Evolutionary conservation across 64 coral and sea anemone genomes (phyloP).

Genomic region (Anthopleura sola): DNA sequence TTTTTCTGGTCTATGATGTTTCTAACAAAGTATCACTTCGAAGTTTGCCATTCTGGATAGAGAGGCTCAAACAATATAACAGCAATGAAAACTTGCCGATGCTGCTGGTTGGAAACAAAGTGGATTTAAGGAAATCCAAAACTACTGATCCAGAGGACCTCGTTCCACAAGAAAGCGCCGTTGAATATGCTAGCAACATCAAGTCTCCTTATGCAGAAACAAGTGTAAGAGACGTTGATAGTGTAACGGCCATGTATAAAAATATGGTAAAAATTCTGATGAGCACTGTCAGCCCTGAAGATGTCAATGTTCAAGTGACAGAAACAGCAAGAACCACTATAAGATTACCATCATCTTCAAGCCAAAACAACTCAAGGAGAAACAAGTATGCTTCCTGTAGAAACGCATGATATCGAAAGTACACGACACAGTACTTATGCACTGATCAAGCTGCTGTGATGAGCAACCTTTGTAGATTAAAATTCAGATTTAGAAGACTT

Average conservation of each 20-base stretch:
- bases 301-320: not conserved
- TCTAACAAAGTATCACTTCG: not conserved
- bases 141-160: not conserved
- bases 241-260: not conserved
- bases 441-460: no score
- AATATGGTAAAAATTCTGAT: not conserved
- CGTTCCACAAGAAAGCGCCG: not conserved
- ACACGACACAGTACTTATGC: no score
- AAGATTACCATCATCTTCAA: not conserved
- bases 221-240: not conserved
- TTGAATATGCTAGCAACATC: not conserved
- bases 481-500: no score
- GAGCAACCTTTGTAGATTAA: no score
- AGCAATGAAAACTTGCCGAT: not conserved
- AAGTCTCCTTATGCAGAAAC: not conserved
- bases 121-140: not conserved
- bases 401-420: not conserved
- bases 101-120: conserved; percentile 36
- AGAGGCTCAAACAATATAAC: not conserved
- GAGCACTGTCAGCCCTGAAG: not conserved
- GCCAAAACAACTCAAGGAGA: not conserved
- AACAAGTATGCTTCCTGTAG: not conserved
- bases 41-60: not conserved
- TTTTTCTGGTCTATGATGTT: conserved; percentile 27
- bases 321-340: not conserved